phyloP scores from a whole-genome alignment of 2,888 invertebrate species.

The Bruchidius siliquastri region DNA sequence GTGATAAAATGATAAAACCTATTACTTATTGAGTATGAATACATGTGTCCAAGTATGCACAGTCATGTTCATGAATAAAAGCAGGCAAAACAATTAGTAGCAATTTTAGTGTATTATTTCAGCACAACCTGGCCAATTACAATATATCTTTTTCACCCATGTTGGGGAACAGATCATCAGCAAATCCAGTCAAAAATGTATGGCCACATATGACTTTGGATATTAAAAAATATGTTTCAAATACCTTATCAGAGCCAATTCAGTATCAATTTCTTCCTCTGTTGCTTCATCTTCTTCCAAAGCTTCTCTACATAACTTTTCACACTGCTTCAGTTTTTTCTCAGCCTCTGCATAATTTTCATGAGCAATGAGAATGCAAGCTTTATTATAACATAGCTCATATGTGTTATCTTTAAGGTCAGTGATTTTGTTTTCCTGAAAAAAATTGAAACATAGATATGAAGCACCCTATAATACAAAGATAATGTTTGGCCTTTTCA shows the following conservation, averaged over 20 bases:
- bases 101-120: too few relatives aligned
- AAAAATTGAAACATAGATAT: conserved; percentile 7
- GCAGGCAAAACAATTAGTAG: too few relatives aligned
- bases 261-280: conserved; percentile 92
- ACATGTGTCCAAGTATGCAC: too few relatives aligned
- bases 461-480: too few relatives aligned
- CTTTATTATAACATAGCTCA: conserved; percentile 88
- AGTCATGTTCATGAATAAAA: too few relatives aligned
- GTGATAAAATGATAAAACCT: conserved; percentile 22
- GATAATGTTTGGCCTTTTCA: too few relatives aligned
- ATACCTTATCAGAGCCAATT: conserved; percentile 81
- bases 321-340: conserved; percentile 74
- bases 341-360: conserved; percentile 73
- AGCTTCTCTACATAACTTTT: conserved; percentile 77
- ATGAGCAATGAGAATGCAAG: conserved; percentile 73
- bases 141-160: too few relatives aligned
- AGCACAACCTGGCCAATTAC: too few relatives aligned
- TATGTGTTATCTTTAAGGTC: conserved; percentile 67
- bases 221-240: neutral
- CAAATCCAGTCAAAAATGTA: too few relatives aligned
- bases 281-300: conserved; percentile 89
- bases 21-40: neutral
- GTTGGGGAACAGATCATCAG: too few relatives aligned
- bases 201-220: too few relatives aligned
- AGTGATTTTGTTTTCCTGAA: conserved; percentile 31